Conservation (phyloP, 2,888 invertebrate genomes). For the Hirudinaria manillensis region DNA sequence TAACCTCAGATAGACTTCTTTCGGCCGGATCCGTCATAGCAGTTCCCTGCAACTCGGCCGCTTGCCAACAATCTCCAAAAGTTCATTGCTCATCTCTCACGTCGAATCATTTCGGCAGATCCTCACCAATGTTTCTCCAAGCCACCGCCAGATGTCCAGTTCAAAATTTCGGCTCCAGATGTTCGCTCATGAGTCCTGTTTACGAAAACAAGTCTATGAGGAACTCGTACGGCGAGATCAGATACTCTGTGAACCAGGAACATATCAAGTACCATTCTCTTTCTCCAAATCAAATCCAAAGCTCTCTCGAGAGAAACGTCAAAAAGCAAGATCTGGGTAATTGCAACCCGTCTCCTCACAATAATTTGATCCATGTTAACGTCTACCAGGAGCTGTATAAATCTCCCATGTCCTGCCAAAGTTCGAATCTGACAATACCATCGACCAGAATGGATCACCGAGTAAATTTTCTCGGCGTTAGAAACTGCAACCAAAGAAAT, state of each 20-base stretch:
- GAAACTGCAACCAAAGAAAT: neutral
- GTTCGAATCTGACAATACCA: neutral
- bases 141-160: neutral
- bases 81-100: conserved; percentile 4
- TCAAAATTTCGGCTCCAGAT: neutral
- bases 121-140: neutral
- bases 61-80: neutral
- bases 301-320: too few species aligned
- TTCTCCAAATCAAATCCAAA: neutral
- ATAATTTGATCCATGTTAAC: too few species aligned
- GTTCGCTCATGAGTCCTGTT: conserved; percentile 9
- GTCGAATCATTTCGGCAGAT: neutral
- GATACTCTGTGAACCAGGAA: conserved; percentile 5
- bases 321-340: too few species aligned
- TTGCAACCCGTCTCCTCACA: too few species aligned
- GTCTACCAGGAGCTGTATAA: too few species aligned
- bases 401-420: too few species aligned
- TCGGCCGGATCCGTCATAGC: neutral
- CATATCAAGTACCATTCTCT: conserved; percentile 1
- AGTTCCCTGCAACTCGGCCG: neutral
- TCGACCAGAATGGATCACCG: neutral
- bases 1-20: conserved; percentile 4
- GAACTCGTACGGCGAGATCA: neutral
- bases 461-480: neutral
- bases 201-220: conserved; percentile 5